These are phyloP conservation scores for Brachyopa scutellaris DNA, from an alignment of 2,888 invertebrate species.

Conservation along the genomic window DNA sequence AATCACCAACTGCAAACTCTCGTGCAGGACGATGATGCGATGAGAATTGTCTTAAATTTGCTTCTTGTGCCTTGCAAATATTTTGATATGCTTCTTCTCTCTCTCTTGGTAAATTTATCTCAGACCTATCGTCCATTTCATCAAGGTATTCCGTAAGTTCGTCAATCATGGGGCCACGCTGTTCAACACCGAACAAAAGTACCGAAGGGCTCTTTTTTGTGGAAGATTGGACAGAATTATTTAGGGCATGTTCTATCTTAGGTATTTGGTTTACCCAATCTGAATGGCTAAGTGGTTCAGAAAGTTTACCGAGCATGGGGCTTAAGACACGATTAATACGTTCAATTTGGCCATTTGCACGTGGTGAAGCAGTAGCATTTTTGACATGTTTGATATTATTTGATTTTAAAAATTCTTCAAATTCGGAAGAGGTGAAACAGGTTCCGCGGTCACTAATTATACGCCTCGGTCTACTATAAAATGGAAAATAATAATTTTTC, in stretches of 20 bases:
- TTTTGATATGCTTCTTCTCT: no score
- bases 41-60: no score
- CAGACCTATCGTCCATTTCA: no score
- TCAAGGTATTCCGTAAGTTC: no score
- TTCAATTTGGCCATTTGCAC: slow-evolving; percentile 75
- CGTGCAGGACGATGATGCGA: no score
- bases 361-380: slow-evolving; percentile 74
- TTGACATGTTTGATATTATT: slow-evolving; percentile 70
- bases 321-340: slow-evolving; percentile 37
- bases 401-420: background rate
- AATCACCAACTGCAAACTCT: no score
- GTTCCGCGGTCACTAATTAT: background rate
- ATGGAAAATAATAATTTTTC: background rate
- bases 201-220: no score
- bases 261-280: slow-evolving; percentile 33
- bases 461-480: background rate
- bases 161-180: no score
- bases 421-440: background rate
- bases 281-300: slow-evolving; percentile 17
- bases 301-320: slow-evolving; percentile 28
- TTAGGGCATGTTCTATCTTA: slow-evolving; percentile 70
- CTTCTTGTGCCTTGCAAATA: no score
- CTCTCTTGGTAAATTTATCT: no score
- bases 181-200: no score
- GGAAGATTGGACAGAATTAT: slow-evolving; percentile 47